A percentile compares a stretch with the other conserved stretches of the same genome.
Evolutionary conservation across 64 coral and sea anemone genomes (phyloP).

Genomic region (Catalaphyllia jardinei): DNA sequence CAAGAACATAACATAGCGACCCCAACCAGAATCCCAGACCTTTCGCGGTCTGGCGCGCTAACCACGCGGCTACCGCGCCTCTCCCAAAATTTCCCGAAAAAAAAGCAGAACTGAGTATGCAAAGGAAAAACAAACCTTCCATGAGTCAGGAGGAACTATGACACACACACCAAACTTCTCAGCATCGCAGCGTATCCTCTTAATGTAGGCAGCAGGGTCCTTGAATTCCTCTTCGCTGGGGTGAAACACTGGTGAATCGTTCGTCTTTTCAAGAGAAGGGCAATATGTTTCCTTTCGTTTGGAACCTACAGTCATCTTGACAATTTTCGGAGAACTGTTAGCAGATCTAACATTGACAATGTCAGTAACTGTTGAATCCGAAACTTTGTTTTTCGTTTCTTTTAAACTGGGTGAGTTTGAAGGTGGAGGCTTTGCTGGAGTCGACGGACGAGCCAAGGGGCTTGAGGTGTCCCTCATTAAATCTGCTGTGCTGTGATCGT

Average conservation of each 20-base stretch:
- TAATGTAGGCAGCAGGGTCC: conserved; percentile 78
- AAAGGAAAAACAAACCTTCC: conserved; percentile 74
- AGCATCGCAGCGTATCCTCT: conserved; percentile 44
- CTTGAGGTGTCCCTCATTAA: background rate
- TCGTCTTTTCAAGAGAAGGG: background rate
- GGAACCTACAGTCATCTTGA: conserved; percentile 4
- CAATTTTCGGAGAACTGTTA: background rate
- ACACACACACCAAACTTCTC: conserved; percentile 92
- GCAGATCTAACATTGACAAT: background rate
- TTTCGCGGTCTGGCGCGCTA: no score
- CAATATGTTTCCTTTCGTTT: conserved; percentile 33
- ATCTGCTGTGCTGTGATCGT: background rate
- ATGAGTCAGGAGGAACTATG: conserved; percentile 78
- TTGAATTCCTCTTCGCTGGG: conserved; percentile 94
- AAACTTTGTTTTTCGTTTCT: conserved; percentile 18
- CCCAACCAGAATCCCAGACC: no score
- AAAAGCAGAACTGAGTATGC: no score
- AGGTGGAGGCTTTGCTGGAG: background rate
- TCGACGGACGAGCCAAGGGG: background rate
- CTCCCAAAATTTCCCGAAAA: no score
- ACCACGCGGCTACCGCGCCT: no score
- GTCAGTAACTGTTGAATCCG: background rate
- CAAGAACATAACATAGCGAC: no score
- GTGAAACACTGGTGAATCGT: conserved; percentile 52
- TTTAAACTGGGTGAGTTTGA: conserved; percentile 16